These are phyloP conservation scores for Halcyon leucocephala DNA, from an alignment of 2,797 vertebrate species.

Conservation along the genomic window DNA sequence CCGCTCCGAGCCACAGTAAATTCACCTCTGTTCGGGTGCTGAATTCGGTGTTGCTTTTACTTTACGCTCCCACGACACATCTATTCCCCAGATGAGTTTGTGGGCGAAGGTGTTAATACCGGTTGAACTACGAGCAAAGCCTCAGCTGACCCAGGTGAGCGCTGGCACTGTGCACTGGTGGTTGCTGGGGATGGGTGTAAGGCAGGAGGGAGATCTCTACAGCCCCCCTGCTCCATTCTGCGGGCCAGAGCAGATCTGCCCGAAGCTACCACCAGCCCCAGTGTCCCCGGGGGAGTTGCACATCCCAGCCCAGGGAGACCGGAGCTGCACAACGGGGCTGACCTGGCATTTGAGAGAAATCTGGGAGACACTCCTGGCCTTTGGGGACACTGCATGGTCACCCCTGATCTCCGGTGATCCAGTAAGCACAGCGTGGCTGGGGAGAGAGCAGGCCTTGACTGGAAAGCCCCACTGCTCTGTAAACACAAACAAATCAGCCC, in stretches of 20 bases:
- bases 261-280: neutral
- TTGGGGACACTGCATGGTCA: neutral
- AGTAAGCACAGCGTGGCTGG: neutral
- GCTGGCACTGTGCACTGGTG: neutral
- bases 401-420: neutral
- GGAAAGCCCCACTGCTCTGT: constrained; percentile 41
- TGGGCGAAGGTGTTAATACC: neutral
- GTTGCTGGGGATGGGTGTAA: neutral
- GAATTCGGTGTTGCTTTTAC: neutral
- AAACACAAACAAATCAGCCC: constrained; percentile 60
- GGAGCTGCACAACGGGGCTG: neutral
- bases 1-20: neutral
- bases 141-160: neutral
- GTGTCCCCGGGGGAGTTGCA: neutral
- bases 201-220: neutral
- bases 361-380: neutral
- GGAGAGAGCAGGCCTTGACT: constrained; percentile 27
- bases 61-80: neutral
- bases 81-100: neutral
- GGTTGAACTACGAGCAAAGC: neutral
- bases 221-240: neutral
- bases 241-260: neutral
- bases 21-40: neutral
- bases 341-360: neutral
- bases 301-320: neutral